phyloP scores from a whole-genome alignment of 2,888 invertebrate species.

The Toxonevra muliebris region DNA sequence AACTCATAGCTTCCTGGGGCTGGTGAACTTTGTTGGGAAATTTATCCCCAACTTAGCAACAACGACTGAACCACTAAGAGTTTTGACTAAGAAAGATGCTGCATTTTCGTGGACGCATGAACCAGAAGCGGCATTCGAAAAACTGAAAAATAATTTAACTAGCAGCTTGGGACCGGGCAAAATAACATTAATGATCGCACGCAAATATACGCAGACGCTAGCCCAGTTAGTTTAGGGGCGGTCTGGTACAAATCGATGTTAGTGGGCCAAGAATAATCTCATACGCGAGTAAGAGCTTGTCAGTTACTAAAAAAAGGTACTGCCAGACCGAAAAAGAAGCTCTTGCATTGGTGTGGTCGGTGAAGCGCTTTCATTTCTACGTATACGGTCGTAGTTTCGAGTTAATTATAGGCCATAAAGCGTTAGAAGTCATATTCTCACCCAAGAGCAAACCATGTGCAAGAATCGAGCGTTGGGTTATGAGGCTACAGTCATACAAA shows the following conservation, averaged over 20 bases:
- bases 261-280: conserved; percentile 50
- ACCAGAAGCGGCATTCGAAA: conserved; percentile 48
- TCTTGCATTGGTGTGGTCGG: conserved; percentile 54
- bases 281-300: conserved; percentile 58
- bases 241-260: conserved; percentile 45
- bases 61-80: conserved; percentile 21
- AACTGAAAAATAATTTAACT: conserved; percentile 43
- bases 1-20: conserved; percentile 21
- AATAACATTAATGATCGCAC: conserved; percentile 47
- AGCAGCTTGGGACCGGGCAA: conserved; percentile 54
- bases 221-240: conserved; percentile 52
- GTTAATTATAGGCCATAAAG: conserved; percentile 43
- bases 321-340: conserved; percentile 49
- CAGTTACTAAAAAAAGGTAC: conserved; percentile 48
- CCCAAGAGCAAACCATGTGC: conserved; percentile 45
- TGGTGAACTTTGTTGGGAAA: conserved; percentile 45
- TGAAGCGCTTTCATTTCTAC: conserved; percentile 60
- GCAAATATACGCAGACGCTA: conserved; percentile 55
- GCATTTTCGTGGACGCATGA: conserved; percentile 45
- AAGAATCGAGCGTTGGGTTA: conserved; percentile 46
- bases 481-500: conserved; percentile 41
- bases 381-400: conserved; percentile 62
- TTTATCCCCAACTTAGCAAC: conserved; percentile 40
- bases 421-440: conserved; percentile 52
- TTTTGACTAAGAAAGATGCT: conserved; percentile 39